These are phyloP conservation scores for Paraescarpia echinospica DNA, from an alignment of 1,140 invertebrate species.

Conservation along the genomic window DNA sequence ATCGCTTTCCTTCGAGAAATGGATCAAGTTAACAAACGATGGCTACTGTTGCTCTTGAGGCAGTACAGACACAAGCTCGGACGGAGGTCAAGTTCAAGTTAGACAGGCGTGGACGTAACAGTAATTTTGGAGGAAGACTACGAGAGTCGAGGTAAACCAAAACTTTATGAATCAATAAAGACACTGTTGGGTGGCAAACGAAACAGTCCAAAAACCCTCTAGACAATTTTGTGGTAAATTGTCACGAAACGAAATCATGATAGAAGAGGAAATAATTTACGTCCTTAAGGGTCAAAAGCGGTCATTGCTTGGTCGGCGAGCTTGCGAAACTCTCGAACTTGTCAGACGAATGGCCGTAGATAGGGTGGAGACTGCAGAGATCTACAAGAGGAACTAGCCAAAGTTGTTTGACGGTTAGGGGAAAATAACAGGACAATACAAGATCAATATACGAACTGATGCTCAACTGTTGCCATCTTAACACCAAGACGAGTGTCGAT, in stretches of 20 bases:
- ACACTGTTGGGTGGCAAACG: not conserved
- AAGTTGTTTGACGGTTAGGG: constrained; percentile 13
- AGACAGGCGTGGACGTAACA: not conserved
- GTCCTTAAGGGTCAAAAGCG: not conserved
- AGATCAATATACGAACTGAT: not conserved
- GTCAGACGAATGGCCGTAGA: not conserved
- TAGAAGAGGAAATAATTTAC: not conserved
- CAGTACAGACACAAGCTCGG: not conserved
- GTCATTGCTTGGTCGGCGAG: not conserved
- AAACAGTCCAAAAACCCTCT: not conserved
- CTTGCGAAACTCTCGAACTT: not conserved
- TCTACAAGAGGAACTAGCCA: not conserved
- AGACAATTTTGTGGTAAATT: not conserved
- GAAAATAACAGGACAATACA: not conserved
- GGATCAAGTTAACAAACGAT: not conserved
- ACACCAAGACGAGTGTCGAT: constrained; percentile 2
- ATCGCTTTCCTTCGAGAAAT: not conserved
- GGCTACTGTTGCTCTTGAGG: not conserved
- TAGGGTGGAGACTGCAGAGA: not conserved
- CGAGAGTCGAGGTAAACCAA: not conserved
- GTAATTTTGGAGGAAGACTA: not conserved
- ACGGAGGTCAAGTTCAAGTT: not conserved
- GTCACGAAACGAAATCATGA: not conserved
- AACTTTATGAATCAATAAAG: not conserved
- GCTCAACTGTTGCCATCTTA: not conserved